Evolutionary conservation across 2,113 vertebrate species (phyloP), one percentile per base, ranked within the genome.

Genomic region (Gobius niger): DNA sequence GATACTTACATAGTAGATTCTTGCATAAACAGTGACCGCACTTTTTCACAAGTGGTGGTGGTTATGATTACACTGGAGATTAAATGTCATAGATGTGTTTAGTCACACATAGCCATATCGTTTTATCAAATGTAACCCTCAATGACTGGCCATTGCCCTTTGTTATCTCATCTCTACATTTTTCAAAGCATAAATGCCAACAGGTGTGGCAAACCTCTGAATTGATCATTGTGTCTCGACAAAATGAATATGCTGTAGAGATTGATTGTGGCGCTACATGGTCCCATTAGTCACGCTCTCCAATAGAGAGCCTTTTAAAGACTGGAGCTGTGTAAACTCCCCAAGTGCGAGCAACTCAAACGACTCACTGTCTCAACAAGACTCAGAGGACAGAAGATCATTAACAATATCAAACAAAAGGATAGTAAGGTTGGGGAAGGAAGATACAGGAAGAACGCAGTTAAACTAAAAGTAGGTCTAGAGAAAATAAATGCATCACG

Each of bases 321-420:
- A 2, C 16, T 14, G 9, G 57, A 44, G 50, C 18, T 47, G 11
- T 18, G 6, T 16, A 59, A 52, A 42, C 44, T 1, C 2, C 24
- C 16, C 4, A n/a, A 16, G 53, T 50, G 50, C 63, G 41, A n/a
- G 13, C 46, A 34, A 40, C 1, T 54, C 34, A 0, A 57, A 14
- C 12, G 44, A 18, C 52, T 68, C 50, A 24, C 19, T 16, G 34
- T 67, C 24, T 47, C 69, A 16, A 63, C 77, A 77, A 4, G 24
- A 34, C 24, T 34, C 24, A 75, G 50, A 53, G 46, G 42, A 61
- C 60, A 9, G 19, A 62, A 74, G 52, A 34, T 14, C 9, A 67
- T 67, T 19, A 46, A 52, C 15, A 44, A 11, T 9, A 47, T 8
- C 44, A 19, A 6, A 11, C 12, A 24, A 34, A 34, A 34, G 24